Evolutionary conservation across 1,140 invertebrate genomes (phyloP).

Genomic region (Brachionus angularis): DNA sequence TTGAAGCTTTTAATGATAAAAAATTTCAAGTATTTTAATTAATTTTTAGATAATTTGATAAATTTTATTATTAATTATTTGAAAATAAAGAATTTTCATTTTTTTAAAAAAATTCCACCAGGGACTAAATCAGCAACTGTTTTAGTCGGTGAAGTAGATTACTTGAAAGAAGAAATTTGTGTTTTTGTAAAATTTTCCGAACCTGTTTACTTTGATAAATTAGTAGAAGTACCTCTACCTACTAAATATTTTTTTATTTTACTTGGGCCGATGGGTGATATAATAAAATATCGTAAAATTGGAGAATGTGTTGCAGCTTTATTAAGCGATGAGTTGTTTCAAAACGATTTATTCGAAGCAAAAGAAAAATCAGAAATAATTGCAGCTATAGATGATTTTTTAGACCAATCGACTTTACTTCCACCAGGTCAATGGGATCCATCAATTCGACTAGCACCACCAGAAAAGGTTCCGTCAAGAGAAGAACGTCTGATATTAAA

Average conservation of each 20-base stretch:
- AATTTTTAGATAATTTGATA: too few species aligned
- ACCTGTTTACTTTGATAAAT: slow-evolving; percentile 57
- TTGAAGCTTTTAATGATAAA: too few species aligned
- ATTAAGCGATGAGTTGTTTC: slow-evolving; percentile 88
- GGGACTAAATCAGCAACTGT: slow-evolving; percentile 97
- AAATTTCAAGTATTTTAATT: too few species aligned
- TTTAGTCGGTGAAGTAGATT: slow-evolving; percentile 93
- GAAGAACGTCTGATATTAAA: slow-evolving; percentile 48
- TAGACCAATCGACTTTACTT: slow-evolving; percentile 87
- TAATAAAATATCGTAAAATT: slow-evolving; percentile 85
- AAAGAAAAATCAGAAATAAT: slow-evolving; percentile 59
- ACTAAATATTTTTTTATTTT: slow-evolving; percentile 91
- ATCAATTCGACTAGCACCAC: slow-evolving; percentile 92
- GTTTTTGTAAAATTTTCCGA: slow-evolving; percentile 86
- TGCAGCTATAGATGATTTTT: slow-evolving; percentile 87
- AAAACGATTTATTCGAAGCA: slow-evolving; percentile 83
- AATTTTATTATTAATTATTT: too few species aligned
- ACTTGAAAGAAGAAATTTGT: slow-evolving; percentile 76
- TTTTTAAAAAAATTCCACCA: slow-evolving; percentile 92
- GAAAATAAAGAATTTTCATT: slow-evolving; percentile 74
- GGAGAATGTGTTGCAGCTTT: slow-evolving; percentile 89
- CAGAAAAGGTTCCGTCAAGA: slow-evolving; percentile 79
- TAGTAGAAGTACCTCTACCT: slow-evolving; percentile 75
- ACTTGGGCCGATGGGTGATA: slow-evolving; percentile 76
- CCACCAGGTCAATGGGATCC: slow-evolving; percentile 96